Evolutionary conservation across 1,140 invertebrate genomes (phyloP), one percentile per base, ranked within the genome.

Genomic region (Cherax destructor): DNA sequence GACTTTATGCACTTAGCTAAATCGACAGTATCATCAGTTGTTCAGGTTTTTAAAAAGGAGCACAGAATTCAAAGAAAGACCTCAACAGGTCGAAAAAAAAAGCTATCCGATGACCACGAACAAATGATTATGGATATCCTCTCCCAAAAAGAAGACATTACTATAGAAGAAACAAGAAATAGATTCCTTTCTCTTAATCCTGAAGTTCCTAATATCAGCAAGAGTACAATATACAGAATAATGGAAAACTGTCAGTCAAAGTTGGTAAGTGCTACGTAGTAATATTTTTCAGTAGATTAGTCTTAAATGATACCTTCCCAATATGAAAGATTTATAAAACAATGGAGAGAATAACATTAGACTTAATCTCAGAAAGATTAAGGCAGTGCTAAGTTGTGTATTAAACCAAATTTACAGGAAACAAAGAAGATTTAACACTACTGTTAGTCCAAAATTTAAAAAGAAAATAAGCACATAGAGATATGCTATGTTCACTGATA

Each of bases 231-330:
- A 10, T 93, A 93, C 50, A 92, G 92, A 81, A 93, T 93, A 24
- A 93, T 93, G 92, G 92, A 93, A 78, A 93, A 92, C 88, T 93
- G 92, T 77, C 92, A 92, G 78, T 92, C 88, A 49, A 93, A 93
- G 72, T 83, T 93, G 92, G 92, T 92, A 72, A 87, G 91, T 85
- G 11, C 24, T 65, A 21, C 30, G 2, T 41, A 41, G 30, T 41
- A 41, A 41, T 41, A 41, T 41, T 41, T 41, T 41, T 41, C 30
- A 41, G 30, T 41, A 41, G 0, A 41, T 41, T 41, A 41, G 30
- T 41, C 30, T 41, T 41, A 41, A 41, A 41, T 41, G 30, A 41
- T 41, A 41, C 30, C 30, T 41, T 41, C 30, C 30, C 30, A 41
- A 41, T 41, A 41, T 41, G 30, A 41, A 41, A 41, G 30, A 41